Evolutionary conservation across 2,888 invertebrate genomes (phyloP).

Genomic region (Tenodera sinensis): DNA sequence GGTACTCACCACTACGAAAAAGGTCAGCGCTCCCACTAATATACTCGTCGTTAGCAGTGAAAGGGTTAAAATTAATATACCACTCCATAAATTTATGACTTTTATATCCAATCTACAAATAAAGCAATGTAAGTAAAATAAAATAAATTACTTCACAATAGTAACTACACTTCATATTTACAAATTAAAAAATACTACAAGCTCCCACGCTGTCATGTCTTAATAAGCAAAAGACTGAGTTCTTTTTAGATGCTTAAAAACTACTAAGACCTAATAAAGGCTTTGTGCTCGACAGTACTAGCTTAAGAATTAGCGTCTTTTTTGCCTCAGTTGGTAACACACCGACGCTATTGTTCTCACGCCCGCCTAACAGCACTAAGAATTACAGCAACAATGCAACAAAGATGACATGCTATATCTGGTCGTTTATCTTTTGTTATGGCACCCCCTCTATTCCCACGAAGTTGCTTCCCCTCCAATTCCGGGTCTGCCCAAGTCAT

Average conservation of each 20-base stretch:
- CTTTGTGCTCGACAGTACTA: not conserved
- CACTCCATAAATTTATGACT: too few relatives aligned
- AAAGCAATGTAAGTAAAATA: too few relatives aligned
- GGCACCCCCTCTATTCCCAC: not conserved
- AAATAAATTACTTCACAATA: too few relatives aligned
- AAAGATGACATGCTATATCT: not conserved
- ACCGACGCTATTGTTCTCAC: not conserved
- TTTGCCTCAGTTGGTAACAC: not conserved
- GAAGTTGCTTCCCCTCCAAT: not conserved
- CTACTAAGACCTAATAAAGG: not conserved
- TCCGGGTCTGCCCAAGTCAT: not conserved
- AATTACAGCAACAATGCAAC: not conserved
- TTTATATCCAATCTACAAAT: too few relatives aligned
- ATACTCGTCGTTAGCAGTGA: too few relatives aligned
- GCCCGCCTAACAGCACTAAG: not conserved
- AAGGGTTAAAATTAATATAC: too few relatives aligned
- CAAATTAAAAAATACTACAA: too few relatives aligned
- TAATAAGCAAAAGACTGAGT: not conserved
- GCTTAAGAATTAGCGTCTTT: not conserved
- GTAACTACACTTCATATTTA: too few relatives aligned
- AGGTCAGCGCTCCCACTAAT: too few relatives aligned
- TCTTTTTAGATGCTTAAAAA: not conserved
- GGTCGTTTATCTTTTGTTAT: not conserved
- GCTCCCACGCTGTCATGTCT: not conserved
- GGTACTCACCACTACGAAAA: too few relatives aligned